Evolutionary conservation across 2,797 vertebrate genomes (phyloP), one percentile per base, ranked within the genome.

Genomic region (Scarus forsteni): DNA sequence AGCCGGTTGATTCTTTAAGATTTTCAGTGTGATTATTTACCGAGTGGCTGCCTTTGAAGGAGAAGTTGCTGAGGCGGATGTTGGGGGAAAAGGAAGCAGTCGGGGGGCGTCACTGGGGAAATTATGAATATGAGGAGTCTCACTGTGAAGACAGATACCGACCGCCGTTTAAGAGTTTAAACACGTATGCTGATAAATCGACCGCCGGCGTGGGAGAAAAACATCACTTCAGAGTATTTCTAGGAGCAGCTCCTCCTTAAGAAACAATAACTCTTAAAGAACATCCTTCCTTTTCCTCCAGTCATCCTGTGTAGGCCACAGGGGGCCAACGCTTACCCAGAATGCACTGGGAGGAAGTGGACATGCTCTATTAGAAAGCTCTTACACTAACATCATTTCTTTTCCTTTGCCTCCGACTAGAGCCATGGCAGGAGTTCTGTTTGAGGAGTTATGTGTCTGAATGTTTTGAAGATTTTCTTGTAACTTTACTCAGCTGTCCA

Each of bases 21-120:
- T 62, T 81, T 71, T 77, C 66, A 70, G 14, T 36, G 4, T 12
- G 19, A 60, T 53, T 68, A 60, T 75, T 79, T 83, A 71, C 60
- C 8, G 18, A 40, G 60, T 46, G 16, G 15, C 48, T 45, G 36
- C 60, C 65, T 66, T 49, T 70, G 56, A 60, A 63, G 68, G 67
- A 18, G 39, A 60, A 80, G 11, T 40, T 64, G 68, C 55, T 65
- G 51, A 56, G 46, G 60, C n/a, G n/a, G 40, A 54, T 66, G 54
- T 45, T 55, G 35, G 27, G 42, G 45, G 40, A 67, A 44, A 52
- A 60, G 12, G 15, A 78, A 66, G 44, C 3, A 3, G 36, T 46
- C 27, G 18, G 19, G 11, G 42, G 13, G 69, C 65, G 42, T 76
- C 27, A 48, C 38, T 9, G 36, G 27, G 65, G 69, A 66, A 60